These are phyloP conservation scores for Stomatorhinus walkeri DNA, from an alignment of 2,797 vertebrate species.

Conservation along the genomic window DNA sequence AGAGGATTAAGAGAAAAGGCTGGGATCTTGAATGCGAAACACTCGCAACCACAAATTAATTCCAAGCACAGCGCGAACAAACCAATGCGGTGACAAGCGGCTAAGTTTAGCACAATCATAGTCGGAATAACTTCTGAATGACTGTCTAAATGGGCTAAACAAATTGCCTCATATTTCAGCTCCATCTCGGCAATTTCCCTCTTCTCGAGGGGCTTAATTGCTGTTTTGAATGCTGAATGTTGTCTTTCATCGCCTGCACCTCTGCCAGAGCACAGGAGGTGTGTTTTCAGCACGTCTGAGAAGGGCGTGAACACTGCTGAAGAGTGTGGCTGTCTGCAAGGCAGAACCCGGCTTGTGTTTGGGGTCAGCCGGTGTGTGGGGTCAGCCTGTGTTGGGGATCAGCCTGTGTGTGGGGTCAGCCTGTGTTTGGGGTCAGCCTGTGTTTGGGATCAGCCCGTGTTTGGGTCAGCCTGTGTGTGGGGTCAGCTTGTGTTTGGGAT, in stretches of 20 bases:
- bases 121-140: slow-evolving; percentile 53
- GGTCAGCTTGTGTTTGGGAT: neutral
- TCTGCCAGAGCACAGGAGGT: slow-evolving; percentile 26
- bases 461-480: too few relatives aligned
- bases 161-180: slow-evolving; percentile 62
- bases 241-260: slow-evolving; percentile 32
- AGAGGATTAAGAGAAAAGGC: slow-evolving; percentile 16
- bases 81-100: slow-evolving; percentile 47
- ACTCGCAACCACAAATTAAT: slow-evolving; percentile 48
- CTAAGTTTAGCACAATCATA: slow-evolving; percentile 57
- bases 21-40: slow-evolving; percentile 22
- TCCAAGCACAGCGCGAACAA: slow-evolving; percentile 49
- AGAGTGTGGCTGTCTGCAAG: slow-evolving; percentile 34
- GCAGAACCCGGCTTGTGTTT: neutral
- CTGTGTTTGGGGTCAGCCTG: neutral
- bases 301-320: slow-evolving; percentile 33
- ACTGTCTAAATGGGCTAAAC: slow-evolving; percentile 59
- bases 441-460: too few relatives aligned
- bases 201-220: slow-evolving; percentile 51
- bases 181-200: slow-evolving; percentile 60
- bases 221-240: slow-evolving; percentile 44
- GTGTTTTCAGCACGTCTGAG: slow-evolving; percentile 37
- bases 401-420: neutral
- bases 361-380: neutral
- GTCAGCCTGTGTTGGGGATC: too few relatives aligned